Percentiles rank a stretch among this genome's conserved stretches.
Evolutionary conservation across 2,113 vertebrate genomes (phyloP).

Genomic region (Egretta garzetta): DNA sequence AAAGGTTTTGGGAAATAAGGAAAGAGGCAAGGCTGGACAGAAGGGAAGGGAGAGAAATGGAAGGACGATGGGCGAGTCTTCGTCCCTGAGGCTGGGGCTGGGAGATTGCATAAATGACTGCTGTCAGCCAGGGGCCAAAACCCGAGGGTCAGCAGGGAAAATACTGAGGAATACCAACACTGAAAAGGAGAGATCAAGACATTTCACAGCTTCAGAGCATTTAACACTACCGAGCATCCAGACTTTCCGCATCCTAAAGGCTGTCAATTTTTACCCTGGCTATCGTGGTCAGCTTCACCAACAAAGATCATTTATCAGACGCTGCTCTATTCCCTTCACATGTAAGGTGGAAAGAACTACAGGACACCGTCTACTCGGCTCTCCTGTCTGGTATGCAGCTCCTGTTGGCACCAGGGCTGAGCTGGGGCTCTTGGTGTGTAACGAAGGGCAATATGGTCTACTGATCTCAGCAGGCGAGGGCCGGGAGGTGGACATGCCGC

Average conservation of each 20-base stretch:
- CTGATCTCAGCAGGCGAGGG: slow-evolving; percentile 38
- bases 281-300: not conserved
- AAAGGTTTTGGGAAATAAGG: not conserved
- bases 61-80: not conserved
- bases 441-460: not conserved
- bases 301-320: not conserved
- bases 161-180: not conserved
- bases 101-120: not conserved
- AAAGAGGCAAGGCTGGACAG: not conserved
- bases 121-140: not conserved
- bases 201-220: fast-evolving
- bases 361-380: not conserved
- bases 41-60: not conserved
- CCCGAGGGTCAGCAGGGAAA: not conserved
- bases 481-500: not conserved
- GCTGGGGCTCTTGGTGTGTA: not conserved
- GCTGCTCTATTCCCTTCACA: not conserved
- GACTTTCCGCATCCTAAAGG: not conserved
- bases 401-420: not conserved
- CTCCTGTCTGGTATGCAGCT: not conserved
- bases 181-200: not conserved
- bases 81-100: fast-evolving
- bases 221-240: not conserved
- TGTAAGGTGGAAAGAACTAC: not conserved
- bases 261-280: not conserved